phyloP scores from a whole-genome alignment of 2,888 invertebrate genomes.

The Dryobota labecula region DNA sequence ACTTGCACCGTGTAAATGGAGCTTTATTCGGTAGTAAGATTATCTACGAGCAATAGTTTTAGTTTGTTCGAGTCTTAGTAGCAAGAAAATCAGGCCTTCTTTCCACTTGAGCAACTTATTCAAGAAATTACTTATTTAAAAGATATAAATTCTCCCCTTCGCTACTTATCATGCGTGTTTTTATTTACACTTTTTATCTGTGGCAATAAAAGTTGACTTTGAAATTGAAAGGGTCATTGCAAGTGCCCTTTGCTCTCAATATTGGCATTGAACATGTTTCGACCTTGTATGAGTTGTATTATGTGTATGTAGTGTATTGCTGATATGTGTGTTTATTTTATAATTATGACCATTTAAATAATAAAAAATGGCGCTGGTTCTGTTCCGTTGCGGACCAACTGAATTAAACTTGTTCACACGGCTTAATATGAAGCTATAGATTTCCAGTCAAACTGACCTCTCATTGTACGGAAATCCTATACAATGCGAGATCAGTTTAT shows the following conservation, averaged over 20 bases:
- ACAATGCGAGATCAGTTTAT: too few species aligned
- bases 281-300: conserved; percentile 27
- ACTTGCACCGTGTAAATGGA: too few species aligned
- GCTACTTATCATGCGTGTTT: conserved; percentile 19
- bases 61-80: neutral
- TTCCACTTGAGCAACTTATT: conserved; percentile 10
- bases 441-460: too few species aligned
- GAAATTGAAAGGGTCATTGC: conserved; percentile 44
- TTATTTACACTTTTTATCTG: conserved; percentile 36
- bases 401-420: neutral
- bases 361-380: neutral
- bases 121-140: neutral
- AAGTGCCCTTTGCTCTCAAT: conserved; percentile 33
- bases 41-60: conserved; percentile 3
- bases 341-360: neutral
- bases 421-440: too few species aligned
- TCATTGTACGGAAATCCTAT: too few species aligned
- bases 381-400: neutral
- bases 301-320: conserved; percentile 19
- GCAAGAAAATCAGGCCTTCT: neutral
- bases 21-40: conserved; percentile 3
- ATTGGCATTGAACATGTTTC: conserved; percentile 51
- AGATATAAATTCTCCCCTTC: neutral
- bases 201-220: conserved; percentile 38
- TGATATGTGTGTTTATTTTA: neutral